A percentile compares a stretch with the other conserved stretches of the same genome.
Evolutionary conservation across 2,113 vertebrate genomes (phyloP).

Genomic region (Argyrosomus japonicus): DNA sequence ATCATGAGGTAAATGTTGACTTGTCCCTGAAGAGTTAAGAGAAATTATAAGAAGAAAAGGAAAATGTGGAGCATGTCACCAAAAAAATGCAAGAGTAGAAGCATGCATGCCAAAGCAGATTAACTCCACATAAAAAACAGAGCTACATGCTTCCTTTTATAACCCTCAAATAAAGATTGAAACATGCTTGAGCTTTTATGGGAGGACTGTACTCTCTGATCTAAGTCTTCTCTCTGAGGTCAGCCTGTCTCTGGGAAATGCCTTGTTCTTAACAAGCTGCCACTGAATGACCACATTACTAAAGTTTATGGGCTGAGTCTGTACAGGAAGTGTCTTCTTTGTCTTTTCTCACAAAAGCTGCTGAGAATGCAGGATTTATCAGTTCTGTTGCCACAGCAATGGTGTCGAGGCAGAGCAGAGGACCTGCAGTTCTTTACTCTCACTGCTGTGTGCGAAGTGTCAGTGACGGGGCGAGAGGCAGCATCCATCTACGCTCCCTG

Average conservation of each 20-base stretch:
- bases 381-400: constrained; percentile 84
- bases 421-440: constrained; percentile 42
- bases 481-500: constrained; percentile 59
- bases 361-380: constrained; percentile 74
- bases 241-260: constrained; percentile 52
- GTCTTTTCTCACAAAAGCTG: constrained; percentile 75
- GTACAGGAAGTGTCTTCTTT: constrained; percentile 74
- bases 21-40: constrained; percentile 1
- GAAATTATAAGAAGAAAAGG: neutral
- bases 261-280: constrained; percentile 49
- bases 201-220: constrained; percentile 34
- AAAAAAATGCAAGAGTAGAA: neutral
- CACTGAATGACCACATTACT: constrained; percentile 50
- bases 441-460: constrained; percentile 59
- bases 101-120: constrained; percentile 15
- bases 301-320: constrained; percentile 66
- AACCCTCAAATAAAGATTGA: constrained; percentile 24
- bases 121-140: constrained; percentile 3
- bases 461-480: constrained; percentile 34
- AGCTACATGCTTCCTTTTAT: neutral
- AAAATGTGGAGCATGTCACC: constrained; percentile 10
- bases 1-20: neutral
- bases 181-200: constrained; percentile 27
- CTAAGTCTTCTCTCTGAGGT: constrained; percentile 28
- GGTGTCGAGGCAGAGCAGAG: constrained; percentile 49